Percentiles rank a stretch among this genome's conserved stretches.
Evolutionary conservation across 2,113 vertebrate species (phyloP).

Genomic region (Bolborhynchus lineola): DNA sequence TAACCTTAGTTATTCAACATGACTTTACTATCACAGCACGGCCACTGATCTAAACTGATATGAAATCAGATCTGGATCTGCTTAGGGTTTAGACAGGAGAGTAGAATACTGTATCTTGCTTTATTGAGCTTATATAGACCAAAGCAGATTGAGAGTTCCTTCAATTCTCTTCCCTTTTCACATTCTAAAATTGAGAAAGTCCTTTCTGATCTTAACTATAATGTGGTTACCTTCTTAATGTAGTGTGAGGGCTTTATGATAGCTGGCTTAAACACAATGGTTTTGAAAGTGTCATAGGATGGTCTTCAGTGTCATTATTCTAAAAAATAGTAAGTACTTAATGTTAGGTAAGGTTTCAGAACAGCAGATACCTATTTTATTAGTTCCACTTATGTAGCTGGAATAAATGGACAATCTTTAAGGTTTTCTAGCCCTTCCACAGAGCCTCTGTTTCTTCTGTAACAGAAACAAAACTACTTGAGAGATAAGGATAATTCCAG

Average conservation of each 20-base stretch:
- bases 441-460: neutral
- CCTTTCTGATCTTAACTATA: neutral
- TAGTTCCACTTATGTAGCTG: neutral
- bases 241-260: neutral
- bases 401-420: neutral
- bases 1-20: neutral
- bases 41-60: neutral
- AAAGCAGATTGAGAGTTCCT: neutral
- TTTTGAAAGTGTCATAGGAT: neutral
- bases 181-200: neutral
- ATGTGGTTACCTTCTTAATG: neutral
- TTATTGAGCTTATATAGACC: neutral
- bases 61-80: neutral
- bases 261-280: neutral
- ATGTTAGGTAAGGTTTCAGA: neutral
- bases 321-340: neutral
- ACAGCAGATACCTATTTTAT: neutral
- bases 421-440: neutral
- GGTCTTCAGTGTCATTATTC: neutral
- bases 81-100: neutral
- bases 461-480: neutral
- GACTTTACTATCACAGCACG: neutral
- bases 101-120: neutral
- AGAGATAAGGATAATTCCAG: neutral
- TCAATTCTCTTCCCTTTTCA: neutral